Evolutionary conservation across 2,797 vertebrate genomes (phyloP).

Genomic region (Lemur catta): DNA sequence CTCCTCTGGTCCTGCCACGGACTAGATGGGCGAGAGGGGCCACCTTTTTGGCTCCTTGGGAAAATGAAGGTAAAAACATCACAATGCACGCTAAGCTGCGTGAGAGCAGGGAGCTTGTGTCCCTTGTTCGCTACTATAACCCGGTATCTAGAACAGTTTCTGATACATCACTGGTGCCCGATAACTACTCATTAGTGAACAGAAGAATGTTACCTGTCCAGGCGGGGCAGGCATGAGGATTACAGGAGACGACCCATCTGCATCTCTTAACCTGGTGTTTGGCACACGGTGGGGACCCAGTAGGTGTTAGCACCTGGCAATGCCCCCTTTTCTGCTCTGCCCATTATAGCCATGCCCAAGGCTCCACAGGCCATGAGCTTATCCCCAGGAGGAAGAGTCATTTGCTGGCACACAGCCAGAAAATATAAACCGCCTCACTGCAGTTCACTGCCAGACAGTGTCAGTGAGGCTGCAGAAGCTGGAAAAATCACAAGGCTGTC

Average conservation of each 20-base stretch:
- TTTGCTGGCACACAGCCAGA: not conserved
- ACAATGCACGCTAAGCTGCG: not conserved
- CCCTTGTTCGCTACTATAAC: not conserved
- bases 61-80: not conserved
- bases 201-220: not conserved
- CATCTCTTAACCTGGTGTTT: not conserved
- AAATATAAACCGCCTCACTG: not conserved
- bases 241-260: not conserved
- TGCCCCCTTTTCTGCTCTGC: not conserved
- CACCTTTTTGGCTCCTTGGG: not conserved
- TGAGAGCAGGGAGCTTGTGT: not conserved
- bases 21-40: not conserved
- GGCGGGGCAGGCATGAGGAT: not conserved
- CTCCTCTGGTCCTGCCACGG: not conserved
- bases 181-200: fast-evolving
- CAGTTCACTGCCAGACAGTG: not conserved
- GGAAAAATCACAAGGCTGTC: not conserved
- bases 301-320: not conserved
- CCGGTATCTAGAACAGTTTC: not conserved
- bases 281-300: no score
- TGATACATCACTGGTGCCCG: fast-evolving
- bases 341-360: not conserved
- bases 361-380: not conserved
- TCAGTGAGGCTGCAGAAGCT: not conserved
- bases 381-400: not conserved